Base-by-base conservation (phyloP, 2,113 vertebrate species). In the Ciconia maguari region DNA sequence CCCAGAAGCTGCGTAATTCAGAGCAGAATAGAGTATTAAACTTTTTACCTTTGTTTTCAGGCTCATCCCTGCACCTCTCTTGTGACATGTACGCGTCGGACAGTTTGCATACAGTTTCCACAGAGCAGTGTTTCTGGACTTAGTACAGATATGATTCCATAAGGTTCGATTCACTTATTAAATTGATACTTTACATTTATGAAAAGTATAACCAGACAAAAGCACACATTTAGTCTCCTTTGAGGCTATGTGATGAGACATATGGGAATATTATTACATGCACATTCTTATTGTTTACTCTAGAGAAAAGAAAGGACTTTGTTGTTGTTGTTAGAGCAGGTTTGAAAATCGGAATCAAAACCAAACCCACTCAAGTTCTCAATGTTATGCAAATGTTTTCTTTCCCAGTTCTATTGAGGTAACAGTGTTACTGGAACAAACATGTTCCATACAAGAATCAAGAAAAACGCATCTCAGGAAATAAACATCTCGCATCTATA, bases 311-410 rank as follows among this genome's bases (percentile, higher is more conserved):
- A 65, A 71, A 68, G n/a, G 15, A 66, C 21, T 58, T 82, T 15
- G 16, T 30, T 85, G 46, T 20, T 38, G 36, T 29, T 83, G 34
- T 60, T 64, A 82, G 5, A 91, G 36, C 34, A 82, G 64, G 44
- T 69, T 87, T 89, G 49, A 84, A 96, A 72, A 79, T 29, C 52
- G 51, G 52, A 91, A 84, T 75, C 48, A 52, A 94, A 96, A 75
- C 18, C 69, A 93, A 95, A 92, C 20, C 10, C 32, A 65, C 11
- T 72, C 13, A 57, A 57, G 49, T 83, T 82, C 60, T 83, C 49
- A 36, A 20, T 57, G 52, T 65, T 80, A 90, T 19, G 36, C 34
- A 84, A 96, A 79, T 42, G 27, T 82, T 82, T 94, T 79, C 68
- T 71, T 84, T 92, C 36, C 10, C 52, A 82, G 2, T 71, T 89